Conservation (phyloP, 2,113 vertebrate species). For the Zootoca vivipara region DNA sequence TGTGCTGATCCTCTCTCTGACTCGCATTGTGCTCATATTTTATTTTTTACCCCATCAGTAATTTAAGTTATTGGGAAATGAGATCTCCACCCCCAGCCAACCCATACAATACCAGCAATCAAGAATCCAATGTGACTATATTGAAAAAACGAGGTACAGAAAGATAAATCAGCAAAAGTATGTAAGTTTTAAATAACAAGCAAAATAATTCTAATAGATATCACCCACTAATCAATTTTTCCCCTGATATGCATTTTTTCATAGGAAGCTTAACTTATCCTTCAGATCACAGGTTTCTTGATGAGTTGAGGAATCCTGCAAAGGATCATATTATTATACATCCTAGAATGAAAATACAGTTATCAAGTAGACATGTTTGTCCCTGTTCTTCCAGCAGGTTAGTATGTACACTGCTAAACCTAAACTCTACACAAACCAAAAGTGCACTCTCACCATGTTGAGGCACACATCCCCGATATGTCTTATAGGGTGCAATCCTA, state of each 20-base stretch:
- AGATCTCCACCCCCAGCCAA: conserved; percentile 10
- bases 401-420: neutral
- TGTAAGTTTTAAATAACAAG: neutral
- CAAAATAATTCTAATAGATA: conserved; percentile 8
- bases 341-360: conserved; percentile 22
- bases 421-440: neutral
- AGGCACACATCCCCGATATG: neutral
- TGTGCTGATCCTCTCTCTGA: neutral
- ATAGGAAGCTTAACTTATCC: neutral
- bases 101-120: neutral
- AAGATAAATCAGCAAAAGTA: neutral
- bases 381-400: conserved; percentile 32
- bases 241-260: neutral
- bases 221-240: neutral
- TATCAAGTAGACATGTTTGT: neutral
- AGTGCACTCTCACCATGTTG: conserved; percentile 5
- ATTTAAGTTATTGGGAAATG: conserved; percentile 33
- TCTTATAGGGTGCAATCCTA: neutral
- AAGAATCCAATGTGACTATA: neutral
- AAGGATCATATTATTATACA: neutral
- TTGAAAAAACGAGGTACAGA: conserved; percentile 15
- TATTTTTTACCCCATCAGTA: neutral
- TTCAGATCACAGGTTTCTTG: conserved; percentile 5
- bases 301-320: neutral
- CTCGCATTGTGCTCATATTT: neutral